Evolutionary conservation across 2,888 invertebrate genomes (phyloP).

Genomic region (Coenonympha glycerion): DNA sequence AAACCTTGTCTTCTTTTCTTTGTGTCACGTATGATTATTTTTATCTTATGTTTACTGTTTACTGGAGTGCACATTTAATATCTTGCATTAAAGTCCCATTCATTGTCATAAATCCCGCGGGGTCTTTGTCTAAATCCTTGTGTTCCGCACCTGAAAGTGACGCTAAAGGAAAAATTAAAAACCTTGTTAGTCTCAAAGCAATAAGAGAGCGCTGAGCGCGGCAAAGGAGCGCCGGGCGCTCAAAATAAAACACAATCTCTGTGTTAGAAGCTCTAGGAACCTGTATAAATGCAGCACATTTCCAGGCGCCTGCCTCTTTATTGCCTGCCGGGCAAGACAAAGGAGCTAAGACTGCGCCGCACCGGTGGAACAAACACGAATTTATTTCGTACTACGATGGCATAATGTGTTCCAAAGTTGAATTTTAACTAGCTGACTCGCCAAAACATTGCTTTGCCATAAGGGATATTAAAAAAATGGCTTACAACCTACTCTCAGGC

Average conservation of each 20-base stretch:
- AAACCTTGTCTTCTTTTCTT: no score
- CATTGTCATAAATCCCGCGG: slow-evolving; percentile 15
- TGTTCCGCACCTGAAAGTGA: slow-evolving; percentile 50
- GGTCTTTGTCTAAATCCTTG: slow-evolving; percentile 22
- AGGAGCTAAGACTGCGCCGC: slow-evolving; percentile 57
- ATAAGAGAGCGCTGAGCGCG: slow-evolving; percentile 55
- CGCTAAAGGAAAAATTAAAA: slow-evolving; percentile 74
- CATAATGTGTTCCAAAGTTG: no score
- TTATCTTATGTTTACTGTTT: neutral
- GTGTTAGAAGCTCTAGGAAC: slow-evolving; percentile 44
- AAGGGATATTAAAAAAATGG: no score
- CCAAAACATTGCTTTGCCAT: no score
- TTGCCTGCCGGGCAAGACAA: slow-evolving; percentile 64
- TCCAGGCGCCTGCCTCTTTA: slow-evolving; percentile 66
- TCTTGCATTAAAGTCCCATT: slow-evolving; percentile 2
- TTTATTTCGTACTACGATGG: slow-evolving; percentile 43
- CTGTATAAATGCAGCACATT: slow-evolving; percentile 70
- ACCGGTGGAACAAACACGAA: slow-evolving; percentile 61
- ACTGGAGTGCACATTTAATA: neutral
- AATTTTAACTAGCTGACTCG: no score
- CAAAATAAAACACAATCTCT: slow-evolving; percentile 58
- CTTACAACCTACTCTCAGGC: no score
- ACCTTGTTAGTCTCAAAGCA: slow-evolving; percentile 69
- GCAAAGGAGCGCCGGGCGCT: slow-evolving; percentile 59
- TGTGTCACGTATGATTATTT: no score